Conservation (phyloP, 2,888 invertebrate genomes). For the Tachina fera region DNA sequence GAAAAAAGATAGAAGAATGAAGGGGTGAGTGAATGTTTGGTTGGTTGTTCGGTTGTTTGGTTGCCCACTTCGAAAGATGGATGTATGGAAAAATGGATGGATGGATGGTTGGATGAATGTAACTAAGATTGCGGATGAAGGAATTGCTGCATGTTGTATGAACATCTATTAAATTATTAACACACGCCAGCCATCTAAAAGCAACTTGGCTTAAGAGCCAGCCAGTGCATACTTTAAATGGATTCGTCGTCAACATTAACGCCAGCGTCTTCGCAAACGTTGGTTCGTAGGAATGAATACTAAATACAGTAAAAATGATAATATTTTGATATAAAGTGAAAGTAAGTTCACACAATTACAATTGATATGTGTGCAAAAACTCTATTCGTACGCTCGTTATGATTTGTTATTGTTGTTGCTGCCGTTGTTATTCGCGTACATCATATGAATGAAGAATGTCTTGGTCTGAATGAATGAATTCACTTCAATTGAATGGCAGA, state of each 20-base stretch:
- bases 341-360: slow-evolving; percentile 72
- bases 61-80: slow-evolving; percentile 16
- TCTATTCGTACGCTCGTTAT: slow-evolving; percentile 13
- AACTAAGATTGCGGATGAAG: slow-evolving; percentile 60
- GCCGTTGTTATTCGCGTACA: slow-evolving; percentile 35
- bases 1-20: slow-evolving; percentile 46
- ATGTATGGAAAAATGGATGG: slow-evolving; percentile 17
- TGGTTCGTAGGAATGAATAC: slow-evolving; percentile 55
- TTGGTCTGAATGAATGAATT: slow-evolving; percentile 53
- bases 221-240: slow-evolving; percentile 56
- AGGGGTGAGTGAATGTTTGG: slow-evolving; percentile 5
- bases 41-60: background rate
- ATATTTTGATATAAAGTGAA: slow-evolving; percentile 70
- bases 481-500: slow-evolving; percentile 48
- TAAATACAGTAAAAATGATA: slow-evolving; percentile 55
- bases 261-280: slow-evolving; percentile 38
- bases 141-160: slow-evolving; percentile 43
- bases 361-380: slow-evolving; percentile 60
- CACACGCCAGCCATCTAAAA: slow-evolving; percentile 62
- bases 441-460: slow-evolving; percentile 58
- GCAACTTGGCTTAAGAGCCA: slow-evolving; percentile 43
- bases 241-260: slow-evolving; percentile 47
- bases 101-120: slow-evolving; percentile 43
- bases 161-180: slow-evolving; percentile 65
- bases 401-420: slow-evolving; percentile 10